Evolutionary conservation across 2,888 invertebrate species (phyloP).

Genomic region (Drosophila borealis): DNA sequence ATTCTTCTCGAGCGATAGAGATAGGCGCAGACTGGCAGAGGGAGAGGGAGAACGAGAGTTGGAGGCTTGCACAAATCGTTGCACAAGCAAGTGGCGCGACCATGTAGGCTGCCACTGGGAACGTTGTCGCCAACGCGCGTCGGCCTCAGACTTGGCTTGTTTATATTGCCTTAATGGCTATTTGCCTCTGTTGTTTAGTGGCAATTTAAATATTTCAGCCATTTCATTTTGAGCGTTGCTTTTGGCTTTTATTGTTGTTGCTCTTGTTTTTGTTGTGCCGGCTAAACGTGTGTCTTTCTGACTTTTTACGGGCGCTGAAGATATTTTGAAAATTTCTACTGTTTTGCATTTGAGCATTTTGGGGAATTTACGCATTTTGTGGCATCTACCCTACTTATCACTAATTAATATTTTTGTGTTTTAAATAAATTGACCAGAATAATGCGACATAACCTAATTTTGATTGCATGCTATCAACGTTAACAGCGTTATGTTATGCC

Average conservation of each 20-base stretch:
- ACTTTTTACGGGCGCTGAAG: constrained; percentile 41
- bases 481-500: too few species aligned
- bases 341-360: constrained; percentile 40
- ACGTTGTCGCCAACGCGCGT: constrained; percentile 70
- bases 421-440: too few species aligned
- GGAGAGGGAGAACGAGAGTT: not conserved
- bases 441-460: too few species aligned
- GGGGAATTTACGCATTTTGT: constrained; percentile 16
- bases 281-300: constrained; percentile 38
- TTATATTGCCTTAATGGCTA: constrained; percentile 72
- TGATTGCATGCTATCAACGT: too few species aligned
- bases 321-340: constrained; percentile 68
- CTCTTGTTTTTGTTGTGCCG: constrained; percentile 18
- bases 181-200: constrained; percentile 66
- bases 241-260: constrained; percentile 10
- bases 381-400: too few species aligned
- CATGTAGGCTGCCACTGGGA: constrained; percentile 67
- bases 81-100: constrained; percentile 33
- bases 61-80: constrained; percentile 35
- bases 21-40: not conserved
- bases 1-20: constrained; percentile 54
- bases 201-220: constrained; percentile 79
- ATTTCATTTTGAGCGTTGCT: constrained; percentile 62
- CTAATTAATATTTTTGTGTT: too few species aligned
- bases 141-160: constrained; percentile 54